Evolutionary conservation across 1,140 invertebrate species (phyloP).

Genomic region (Melitaea cinxia): DNA sequence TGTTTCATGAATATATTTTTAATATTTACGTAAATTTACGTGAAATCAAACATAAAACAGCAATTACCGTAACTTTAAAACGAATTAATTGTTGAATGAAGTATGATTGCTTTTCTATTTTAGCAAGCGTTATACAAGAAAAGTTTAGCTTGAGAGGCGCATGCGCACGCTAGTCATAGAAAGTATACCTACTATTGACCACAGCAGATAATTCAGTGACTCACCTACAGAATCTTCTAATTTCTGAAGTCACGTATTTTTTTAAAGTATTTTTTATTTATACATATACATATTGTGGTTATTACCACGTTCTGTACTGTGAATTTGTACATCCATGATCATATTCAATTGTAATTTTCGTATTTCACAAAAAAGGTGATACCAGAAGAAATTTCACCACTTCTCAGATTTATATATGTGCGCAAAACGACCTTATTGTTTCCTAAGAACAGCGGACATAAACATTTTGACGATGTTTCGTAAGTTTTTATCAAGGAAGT

Average conservation of each 20-base stretch:
- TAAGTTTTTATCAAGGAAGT: slow-evolving; percentile 78
- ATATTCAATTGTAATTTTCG: too few species aligned
- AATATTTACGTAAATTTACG: not conserved
- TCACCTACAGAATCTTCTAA: slow-evolving; percentile 38
- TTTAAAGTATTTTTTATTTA: too few species aligned
- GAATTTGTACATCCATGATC: too few species aligned
- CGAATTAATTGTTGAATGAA: not conserved
- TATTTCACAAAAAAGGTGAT: too few species aligned
- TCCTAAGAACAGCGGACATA: slow-evolving; percentile 44
- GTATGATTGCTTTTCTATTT: slow-evolving; percentile 61
- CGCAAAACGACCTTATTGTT: slow-evolving; percentile 43
- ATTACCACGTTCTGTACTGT: too few species aligned
- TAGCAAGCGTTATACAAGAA: slow-evolving; percentile 64
- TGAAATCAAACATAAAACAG: not conserved
- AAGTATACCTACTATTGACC: slow-evolving; percentile 44
- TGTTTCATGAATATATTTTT: not conserved
- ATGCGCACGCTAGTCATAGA: slow-evolving; percentile 53
- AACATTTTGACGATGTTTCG: slow-evolving; percentile 62
- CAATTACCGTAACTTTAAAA: not conserved
- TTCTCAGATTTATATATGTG: slow-evolving; percentile 42
- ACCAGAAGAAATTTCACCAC: not conserved
- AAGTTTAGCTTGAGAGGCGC: slow-evolving; percentile 48
- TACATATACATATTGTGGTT: too few species aligned
- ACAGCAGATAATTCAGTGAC: slow-evolving; percentile 50
- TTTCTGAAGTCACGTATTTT: not conserved